Evolutionary conservation across 64 coral and sea anemone genomes (phyloP).

Genomic region (Pocillopora verrucosa): DNA sequence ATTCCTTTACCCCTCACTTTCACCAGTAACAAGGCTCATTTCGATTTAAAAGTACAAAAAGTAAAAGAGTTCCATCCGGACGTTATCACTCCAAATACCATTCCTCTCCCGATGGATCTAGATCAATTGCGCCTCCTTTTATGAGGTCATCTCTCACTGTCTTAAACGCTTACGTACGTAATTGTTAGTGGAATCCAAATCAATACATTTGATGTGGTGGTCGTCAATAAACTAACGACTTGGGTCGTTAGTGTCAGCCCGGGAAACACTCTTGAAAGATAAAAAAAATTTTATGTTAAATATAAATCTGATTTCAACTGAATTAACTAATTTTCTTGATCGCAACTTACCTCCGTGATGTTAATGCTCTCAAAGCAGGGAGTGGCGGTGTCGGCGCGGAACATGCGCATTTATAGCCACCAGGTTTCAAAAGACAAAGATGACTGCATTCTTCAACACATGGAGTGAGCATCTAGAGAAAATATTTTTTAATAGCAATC

Average conservation of each 20-base stretch:
- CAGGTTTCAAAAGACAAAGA: slow-evolving; percentile 18
- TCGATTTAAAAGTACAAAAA: no score
- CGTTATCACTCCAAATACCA: slow-evolving; percentile 56
- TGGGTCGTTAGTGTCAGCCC: slow-evolving; percentile 10
- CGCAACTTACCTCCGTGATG: not conserved
- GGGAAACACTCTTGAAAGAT: not conserved
- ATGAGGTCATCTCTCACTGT: slow-evolving; percentile 16
- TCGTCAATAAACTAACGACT: slow-evolving; percentile 17
- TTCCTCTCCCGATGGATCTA: slow-evolving; percentile 17
- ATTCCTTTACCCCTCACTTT: slow-evolving; percentile 12
- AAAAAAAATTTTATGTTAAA: not conserved
- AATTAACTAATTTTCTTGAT: not conserved
- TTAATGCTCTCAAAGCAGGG: not conserved
- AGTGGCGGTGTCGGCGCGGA: not conserved
- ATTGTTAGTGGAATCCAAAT: not conserved
- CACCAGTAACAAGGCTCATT: slow-evolving; percentile 35
- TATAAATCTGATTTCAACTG: no score
- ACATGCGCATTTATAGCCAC: slow-evolving; percentile 29
- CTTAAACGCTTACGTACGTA: not conserved
- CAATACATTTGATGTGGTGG: slow-evolving; percentile 42
- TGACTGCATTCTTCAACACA: slow-evolving; percentile 25
- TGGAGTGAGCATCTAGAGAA: not conserved
- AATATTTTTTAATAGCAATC: no score
- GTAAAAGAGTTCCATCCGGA: no score
- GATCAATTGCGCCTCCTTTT: slow-evolving; percentile 23